Evolutionary conservation across 53 echinoderm and acorn worm species (phyloP), one percentile per base, ranked within the genome.

Genomic region (Zoroaster sp.): DNA sequence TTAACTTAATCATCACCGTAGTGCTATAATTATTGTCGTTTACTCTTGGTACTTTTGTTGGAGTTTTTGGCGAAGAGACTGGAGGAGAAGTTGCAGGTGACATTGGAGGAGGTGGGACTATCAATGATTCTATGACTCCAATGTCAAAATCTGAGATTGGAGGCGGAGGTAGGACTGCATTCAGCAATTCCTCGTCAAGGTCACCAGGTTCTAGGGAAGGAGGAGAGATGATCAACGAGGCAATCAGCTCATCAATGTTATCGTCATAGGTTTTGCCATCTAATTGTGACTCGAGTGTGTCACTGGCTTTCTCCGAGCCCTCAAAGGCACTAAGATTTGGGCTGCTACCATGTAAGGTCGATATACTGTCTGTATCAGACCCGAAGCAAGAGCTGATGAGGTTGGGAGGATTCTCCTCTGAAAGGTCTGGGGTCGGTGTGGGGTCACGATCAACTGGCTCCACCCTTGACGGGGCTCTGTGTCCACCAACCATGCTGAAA

Each of bases 341-440:
- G n/a, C 80, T 93, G 47, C 95, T 95, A 4, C 95, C 95, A 36
- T 89, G 90, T 0, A 95, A 74, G 43, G 95, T 95, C 20, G 95
- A 95, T 35, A 90, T 85, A 86, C 95, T 95, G 63, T 95, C 95
- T 9, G 88, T 95, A 69, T 95, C 95, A 17, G 95, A 95, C 34
- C 89, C 91, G 23, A 71, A 20, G 33, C 46, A 75, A 4, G 66
- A 81, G 35, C 25, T 43, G 44, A 39, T 12, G 0, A 66, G 71
- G 21, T 69, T 66, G 1, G 47, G 85, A 35, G 85, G 35, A 32
- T 47, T 41, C 40, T 72, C 70, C 32, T 28, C 63, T 25, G 63
- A 59, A 15, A 52, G 77, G 9, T 75, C 77, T 20, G 69, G 89
- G 35, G 92, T 89, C 23, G 81, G 89, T 9, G 65, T 93, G 1